Evolutionary conservation across 2,113 vertebrate genomes (phyloP).

Genomic region (Pongo abelii): DNA sequence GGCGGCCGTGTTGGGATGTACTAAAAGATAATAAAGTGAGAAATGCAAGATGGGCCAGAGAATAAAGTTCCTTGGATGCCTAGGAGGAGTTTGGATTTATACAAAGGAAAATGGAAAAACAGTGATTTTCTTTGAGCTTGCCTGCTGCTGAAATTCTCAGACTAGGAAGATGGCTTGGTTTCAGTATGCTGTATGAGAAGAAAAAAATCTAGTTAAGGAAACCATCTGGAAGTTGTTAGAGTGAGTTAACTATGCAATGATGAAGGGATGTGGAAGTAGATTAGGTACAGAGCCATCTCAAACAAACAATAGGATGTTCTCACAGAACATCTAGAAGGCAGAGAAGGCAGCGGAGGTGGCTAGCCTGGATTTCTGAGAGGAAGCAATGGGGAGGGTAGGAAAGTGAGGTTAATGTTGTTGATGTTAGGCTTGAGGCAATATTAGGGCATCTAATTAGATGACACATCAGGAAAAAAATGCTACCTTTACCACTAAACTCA

Average conservation of each 20-base stretch:
- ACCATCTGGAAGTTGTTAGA: neutral
- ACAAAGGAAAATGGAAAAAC: neutral
- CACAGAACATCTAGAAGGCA: neutral
- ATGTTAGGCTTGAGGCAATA: neutral
- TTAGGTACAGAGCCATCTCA: neutral
- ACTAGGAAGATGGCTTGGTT: neutral
- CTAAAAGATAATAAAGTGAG: neutral
- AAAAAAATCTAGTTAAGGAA: neutral
- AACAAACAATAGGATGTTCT: neutral
- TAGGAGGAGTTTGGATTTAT: neutral
- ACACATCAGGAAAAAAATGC: neutral
- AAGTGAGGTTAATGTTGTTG: neutral
- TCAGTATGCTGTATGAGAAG: neutral
- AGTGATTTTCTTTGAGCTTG: neutral
- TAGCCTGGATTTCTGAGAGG: neutral
- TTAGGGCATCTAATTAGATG: neutral
- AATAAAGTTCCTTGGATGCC: neutral
- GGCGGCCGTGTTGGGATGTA: neutral
- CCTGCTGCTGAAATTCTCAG: neutral
- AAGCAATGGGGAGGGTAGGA: neutral
- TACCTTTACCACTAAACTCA: neutral
- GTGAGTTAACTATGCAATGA: neutral
- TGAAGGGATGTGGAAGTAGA: neutral
- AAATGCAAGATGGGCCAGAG: neutral
- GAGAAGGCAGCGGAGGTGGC: neutral